Percentiles rank a stretch among this genome's conserved stretches.
These are phyloP conservation scores for Rhagophthalmus giganteus DNA, from an alignment of 2,888 invertebrate species.

Conservation along the genomic window DNA sequence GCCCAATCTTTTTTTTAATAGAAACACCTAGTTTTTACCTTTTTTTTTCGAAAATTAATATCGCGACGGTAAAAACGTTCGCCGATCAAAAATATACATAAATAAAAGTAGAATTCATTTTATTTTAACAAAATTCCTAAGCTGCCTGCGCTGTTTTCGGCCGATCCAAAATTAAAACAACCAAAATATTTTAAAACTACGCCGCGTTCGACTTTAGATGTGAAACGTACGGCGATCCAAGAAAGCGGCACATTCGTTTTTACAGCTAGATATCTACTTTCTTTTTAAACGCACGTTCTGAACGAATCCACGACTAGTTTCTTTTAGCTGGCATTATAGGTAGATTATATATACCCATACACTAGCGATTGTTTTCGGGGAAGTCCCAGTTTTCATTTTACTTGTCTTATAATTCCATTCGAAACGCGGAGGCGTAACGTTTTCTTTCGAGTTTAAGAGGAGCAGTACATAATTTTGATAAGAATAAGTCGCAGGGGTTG, in stretches of 20 bases:
- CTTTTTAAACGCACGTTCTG: constrained; percentile 10
- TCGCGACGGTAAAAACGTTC: not conserved
- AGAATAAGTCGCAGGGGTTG: constrained; percentile 35
- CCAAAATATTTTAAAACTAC: not conserved
- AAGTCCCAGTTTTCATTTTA: not conserved
- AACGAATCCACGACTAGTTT: constrained; percentile 6
- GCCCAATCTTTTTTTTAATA: not conserved
- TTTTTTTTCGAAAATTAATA: not conserved
- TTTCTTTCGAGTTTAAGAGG: not conserved
- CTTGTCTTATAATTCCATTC: constrained; percentile 6
- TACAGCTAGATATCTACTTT: constrained; percentile 5
- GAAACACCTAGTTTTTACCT: no score
- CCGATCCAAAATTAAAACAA: not conserved
- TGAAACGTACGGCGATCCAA: constrained; percentile 7
- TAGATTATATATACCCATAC: no score
- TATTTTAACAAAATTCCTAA: not conserved
- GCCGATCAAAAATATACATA: no score
- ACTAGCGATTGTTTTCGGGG: not conserved
- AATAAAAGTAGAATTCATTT: not conserved
- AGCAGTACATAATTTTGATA: constrained; percentile 31
- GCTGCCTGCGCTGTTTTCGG: not conserved
- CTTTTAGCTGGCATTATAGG: no score
- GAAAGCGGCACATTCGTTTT: constrained; percentile 15
- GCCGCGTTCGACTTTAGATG: constrained; percentile 3
- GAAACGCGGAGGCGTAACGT: constrained; percentile 2